Conservation (phyloP, 2,797 vertebrate species). For the Sebastes vulpes region DNA sequence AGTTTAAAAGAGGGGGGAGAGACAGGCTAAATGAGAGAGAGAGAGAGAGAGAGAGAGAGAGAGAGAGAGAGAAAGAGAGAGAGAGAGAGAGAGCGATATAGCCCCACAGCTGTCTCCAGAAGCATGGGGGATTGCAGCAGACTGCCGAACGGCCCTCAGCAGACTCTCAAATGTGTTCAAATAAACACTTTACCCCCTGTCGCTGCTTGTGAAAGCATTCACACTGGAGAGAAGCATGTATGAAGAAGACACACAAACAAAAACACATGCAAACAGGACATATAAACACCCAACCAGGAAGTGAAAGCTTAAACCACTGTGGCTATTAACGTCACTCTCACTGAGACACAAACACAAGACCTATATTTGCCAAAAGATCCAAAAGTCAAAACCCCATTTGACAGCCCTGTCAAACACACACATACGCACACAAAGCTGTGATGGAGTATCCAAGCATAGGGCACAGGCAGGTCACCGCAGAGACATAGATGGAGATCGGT, state of each 20-base stretch:
- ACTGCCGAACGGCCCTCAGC: conserved; percentile 63
- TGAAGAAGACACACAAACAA: conserved; percentile 22
- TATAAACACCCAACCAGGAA: background rate
- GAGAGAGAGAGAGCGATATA: conserved; percentile 8
- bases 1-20: conserved; percentile 10
- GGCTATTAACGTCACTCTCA: conserved; percentile 23
- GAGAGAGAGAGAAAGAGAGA: background rate
- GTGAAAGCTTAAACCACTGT: background rate
- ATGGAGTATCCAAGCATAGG: conserved; percentile 44
- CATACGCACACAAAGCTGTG: conserved; percentile 19
- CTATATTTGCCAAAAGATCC: background rate
- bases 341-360: background rate
- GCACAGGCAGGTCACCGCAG: conserved; percentile 62
- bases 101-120: conserved; percentile 53
- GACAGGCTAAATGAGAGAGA: conserved; percentile 14
- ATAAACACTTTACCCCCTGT: conserved; percentile 78
- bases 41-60: conserved; percentile 1
- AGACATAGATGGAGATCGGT: conserved; percentile 56
- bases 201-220: conserved; percentile 49
- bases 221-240: conserved; percentile 26
- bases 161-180: conserved; percentile 66
- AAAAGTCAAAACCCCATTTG: conserved; percentile 20
- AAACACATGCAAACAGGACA: conserved; percentile 11
- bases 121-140: conserved; percentile 53
- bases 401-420: conserved; percentile 5